Conservation (phyloP, 2,113 vertebrate species). For the Pachycephala philippinensis region DNA sequence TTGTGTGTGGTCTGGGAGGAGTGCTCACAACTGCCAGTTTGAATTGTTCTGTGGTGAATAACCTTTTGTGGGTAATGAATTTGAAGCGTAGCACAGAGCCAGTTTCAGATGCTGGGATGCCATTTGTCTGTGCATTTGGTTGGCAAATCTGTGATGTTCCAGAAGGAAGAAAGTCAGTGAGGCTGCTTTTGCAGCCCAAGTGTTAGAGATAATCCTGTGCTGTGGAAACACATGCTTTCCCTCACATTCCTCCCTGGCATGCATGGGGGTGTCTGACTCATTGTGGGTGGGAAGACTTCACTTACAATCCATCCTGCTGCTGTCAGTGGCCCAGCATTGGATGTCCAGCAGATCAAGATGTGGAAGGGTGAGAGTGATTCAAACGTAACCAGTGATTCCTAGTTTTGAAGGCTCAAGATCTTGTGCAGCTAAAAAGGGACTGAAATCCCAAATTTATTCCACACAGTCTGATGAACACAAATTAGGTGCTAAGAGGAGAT, state of each 20-base stretch:
- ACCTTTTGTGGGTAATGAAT: too few relatives aligned
- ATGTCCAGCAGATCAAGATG: not conserved
- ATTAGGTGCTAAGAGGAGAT: not conserved
- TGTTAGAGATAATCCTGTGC: not conserved
- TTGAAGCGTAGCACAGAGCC: not conserved
- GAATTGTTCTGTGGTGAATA: too few relatives aligned
- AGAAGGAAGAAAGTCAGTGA: not conserved
- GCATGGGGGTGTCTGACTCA: not conserved
- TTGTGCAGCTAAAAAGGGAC: not conserved
- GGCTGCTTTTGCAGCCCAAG: not conserved
- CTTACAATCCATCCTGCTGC: not conserved
- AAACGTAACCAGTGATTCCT: fast-evolving
- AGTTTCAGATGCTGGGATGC: not conserved
- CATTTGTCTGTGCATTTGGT: not conserved
- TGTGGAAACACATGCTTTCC: not conserved
- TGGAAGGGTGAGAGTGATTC: not conserved
- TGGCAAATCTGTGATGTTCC: not conserved
- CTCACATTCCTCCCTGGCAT: not conserved
- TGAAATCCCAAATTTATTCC: not conserved
- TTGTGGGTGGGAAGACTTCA: not conserved
- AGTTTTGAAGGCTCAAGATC: not conserved
- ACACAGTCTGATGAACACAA: not conserved
- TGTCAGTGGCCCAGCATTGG: not conserved
- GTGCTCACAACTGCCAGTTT: not conserved
- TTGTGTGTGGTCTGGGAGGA: not conserved